Base-by-base conservation (phyloP, 1,140 invertebrate species). In the Andrena cerasifolii region DNA sequence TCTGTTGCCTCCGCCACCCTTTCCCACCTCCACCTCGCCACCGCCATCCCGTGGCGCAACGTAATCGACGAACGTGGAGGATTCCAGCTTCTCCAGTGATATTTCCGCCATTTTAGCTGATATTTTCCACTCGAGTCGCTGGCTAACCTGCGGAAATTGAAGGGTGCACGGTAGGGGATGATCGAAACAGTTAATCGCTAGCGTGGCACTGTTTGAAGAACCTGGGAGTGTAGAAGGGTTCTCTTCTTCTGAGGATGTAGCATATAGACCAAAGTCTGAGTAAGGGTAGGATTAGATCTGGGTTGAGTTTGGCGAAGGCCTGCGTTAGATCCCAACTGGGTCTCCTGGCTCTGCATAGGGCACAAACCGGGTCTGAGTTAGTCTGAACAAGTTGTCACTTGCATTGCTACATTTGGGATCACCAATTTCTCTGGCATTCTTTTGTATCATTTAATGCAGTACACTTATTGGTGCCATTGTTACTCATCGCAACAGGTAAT, bases 31-130 rank as follows among this genome's bases (percentile, higher is more conserved):
- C 28, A 10, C 33, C 16, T 6, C 21, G 4, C 45, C 18, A 4
- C 6, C 26, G 28, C 5, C 26, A 24, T 31, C 28, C 4, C 14
- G n/a, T 31, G 61, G 40, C 56, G 58, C 49, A 24, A 45, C 26
- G 36, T 21, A 53, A 78, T 71, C 79, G 65, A 78, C 63, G 24
- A 63, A 16, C 54, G 54, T 58, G 24, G 28, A 45, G 33, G 40
- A 0, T 40, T 26, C 43, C 3, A 1, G 14, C 10, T 28, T 40
- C 26, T 21, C 36, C 31, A 6, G 66, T 72, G 2, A 51, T 6
- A 10, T 51, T 58, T 73, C 43, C 59, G 59, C 66, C 73, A 67
- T 75, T 67, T 75, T 67, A 47, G 5, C 0, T 14, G 18, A 45
- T 54, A 31, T 33, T 65, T 43, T 31, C 2, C n/a, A 14, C 28